Evolutionary conservation across 2,113 vertebrate species (phyloP), one percentile per base, ranked within the genome.

Genomic region (Suricata suricatta): DNA sequence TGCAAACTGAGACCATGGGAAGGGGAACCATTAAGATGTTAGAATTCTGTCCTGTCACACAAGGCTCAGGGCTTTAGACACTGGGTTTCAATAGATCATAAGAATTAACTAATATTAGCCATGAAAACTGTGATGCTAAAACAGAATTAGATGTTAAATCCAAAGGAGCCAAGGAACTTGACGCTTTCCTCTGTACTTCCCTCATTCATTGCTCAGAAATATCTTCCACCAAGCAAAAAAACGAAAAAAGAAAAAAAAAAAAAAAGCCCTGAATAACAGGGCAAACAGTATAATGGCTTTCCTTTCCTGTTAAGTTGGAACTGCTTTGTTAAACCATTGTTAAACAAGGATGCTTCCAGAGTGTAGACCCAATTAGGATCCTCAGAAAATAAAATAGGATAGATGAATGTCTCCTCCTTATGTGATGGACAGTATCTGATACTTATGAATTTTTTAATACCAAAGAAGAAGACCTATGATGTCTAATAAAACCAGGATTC

Each of bases 171-270:
- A 64, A 88, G 69, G 71, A 91, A 3, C 3, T 19, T 71, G 31
- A 47, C 14, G 41, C 15, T 63, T 12, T 87, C 41, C 44, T 76
- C 41, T 21, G 16, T 57, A 44, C 13, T 33, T 90, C 69, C 31
- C 25, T 33, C 35, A 27, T 66, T 79, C 33, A 33, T 23, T 29
- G 33, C 23, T 90, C 68, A 1, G 19, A 76, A 88, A 33, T 72
- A 85, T 52, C 12, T 38, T 31, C 13, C 2, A 85, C 11, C 3
- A 25, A 69, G 52, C 41, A 41, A 41, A 41, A 41, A 41, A 5
- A 41, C n/a, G n/a, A 41, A 13, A 93, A 95, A 90, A 95, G 87
- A 68, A 8, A 57, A 41, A 41, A 41, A 13, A 93, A 95, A 90
- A 93, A 90, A 68, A 8, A 66, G 14, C 47, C 21, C 41, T n/a